Evolutionary conservation across 2,888 invertebrate genomes (phyloP), one percentile per base, ranked within the genome.

Genomic region (Chrysodeixis includens): DNA sequence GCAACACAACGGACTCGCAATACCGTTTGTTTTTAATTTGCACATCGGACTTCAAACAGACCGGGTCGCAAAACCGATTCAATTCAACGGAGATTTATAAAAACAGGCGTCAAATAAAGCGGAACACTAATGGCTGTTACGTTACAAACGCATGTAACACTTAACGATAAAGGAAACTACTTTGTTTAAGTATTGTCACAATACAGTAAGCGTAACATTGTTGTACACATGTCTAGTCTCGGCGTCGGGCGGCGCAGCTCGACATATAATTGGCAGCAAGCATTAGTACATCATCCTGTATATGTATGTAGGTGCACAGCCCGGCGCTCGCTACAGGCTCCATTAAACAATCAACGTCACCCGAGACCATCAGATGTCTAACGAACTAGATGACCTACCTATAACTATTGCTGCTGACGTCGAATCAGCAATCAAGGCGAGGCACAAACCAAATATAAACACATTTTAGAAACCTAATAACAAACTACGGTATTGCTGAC

Each of bases 381-480:
- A 18, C 18, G 46, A 18, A 10, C 10, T 10, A 10, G 9, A 20
- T 49, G 1, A 49, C 4, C 46, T 20, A 18, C 20, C 46, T 49
- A 49, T 20, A 49, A 20, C 46, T 20, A 49, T 9, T 10, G 18
- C 46, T 49, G 46, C 9, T 49, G 46, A 10, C 46, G 4, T 20
- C 46, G 18, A 49, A 49, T 49, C 46, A 18, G 18, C 46, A 46
- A 40, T 46, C 1, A 49, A 20, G 46, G 46, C 46, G 20, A 49
- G 20, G 9, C 8, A 35, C 12, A 7, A 46, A 46, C 18, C 6
- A 10, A 49, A 46, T 40, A 40, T 5, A n/a, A n/a, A n/a, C 10
- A 14, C 12, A 40, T 10, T 9, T 35, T n/a, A n/a, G 6, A 40
- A 40, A 12, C n/a, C 14, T 14, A 3, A 40, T 12, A 12, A 35